These are phyloP conservation scores for Dicrurus megarhynchus DNA, from an alignment of 2,113 vertebrate genomes.

Conservation along the genomic window DNA sequence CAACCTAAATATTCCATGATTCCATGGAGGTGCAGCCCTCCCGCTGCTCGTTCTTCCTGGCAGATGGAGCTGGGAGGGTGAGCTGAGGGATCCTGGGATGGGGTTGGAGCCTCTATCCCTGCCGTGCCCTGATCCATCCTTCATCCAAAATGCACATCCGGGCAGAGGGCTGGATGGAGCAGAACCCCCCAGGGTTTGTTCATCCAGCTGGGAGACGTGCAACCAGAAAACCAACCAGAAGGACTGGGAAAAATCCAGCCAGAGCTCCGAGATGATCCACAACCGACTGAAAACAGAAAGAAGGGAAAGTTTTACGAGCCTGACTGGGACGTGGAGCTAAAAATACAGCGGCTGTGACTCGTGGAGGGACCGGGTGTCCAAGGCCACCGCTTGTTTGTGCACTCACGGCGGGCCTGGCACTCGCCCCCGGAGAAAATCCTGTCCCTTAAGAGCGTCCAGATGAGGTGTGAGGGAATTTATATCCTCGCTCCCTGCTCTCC, in stretches of 20 bases:
- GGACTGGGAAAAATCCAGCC: not conserved
- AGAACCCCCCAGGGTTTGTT: not conserved
- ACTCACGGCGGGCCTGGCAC: accelerated
- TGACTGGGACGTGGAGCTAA: not conserved
- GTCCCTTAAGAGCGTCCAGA: not conserved
- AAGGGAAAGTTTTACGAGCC: not conserved
- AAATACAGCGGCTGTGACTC: not conserved
- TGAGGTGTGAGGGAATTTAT: not conserved
- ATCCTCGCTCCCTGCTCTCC: accelerated
- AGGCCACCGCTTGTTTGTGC: not conserved
- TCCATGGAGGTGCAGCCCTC: not conserved
- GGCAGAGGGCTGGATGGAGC: not conserved
- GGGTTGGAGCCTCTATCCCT: accelerated
- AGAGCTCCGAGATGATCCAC: not conserved
- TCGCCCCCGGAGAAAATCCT: not conserved
- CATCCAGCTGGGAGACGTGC: not conserved
- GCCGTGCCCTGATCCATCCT: not conserved
- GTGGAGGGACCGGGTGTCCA: not conserved
- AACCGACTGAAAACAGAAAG: not conserved
- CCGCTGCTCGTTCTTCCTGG: accelerated
- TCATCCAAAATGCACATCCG: accelerated
- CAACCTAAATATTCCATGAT: not conserved
- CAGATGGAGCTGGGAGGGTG: not conserved
- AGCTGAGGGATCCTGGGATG: not conserved
- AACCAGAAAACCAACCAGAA: not conserved